Conservation (phyloP, 1,140 invertebrate genomes). For the Holotrichia oblita region DNA sequence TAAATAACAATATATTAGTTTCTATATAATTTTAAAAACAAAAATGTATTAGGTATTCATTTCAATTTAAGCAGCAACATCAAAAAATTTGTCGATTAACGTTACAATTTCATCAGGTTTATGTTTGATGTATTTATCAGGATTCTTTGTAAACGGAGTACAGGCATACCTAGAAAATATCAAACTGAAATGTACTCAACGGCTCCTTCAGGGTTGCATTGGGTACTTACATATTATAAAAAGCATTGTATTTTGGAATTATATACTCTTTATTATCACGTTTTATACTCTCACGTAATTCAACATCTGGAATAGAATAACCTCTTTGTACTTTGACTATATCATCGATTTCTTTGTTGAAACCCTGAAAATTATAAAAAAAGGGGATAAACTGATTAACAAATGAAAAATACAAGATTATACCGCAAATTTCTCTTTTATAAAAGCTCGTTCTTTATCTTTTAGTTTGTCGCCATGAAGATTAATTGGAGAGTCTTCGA, state of each 20-base stretch:
- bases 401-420: constrained; percentile 55
- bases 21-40: no score
- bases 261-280: constrained; percentile 87
- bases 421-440: constrained; percentile 95
- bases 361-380: constrained; percentile 69
- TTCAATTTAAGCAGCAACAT: constrained; percentile 71
- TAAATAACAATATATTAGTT: no score
- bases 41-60: neutral
- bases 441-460: constrained; percentile 86
- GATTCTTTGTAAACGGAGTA: constrained; percentile 90
- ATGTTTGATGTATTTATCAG: constrained; percentile 94
- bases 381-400: no score
- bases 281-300: constrained; percentile 84
- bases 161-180: constrained; percentile 68
- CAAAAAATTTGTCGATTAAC: constrained; percentile 86
- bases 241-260: constrained; percentile 82
- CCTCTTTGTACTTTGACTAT: constrained; percentile 83
- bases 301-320: constrained; percentile 93
- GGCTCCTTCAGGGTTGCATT: constrained; percentile 3
- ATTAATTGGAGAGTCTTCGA: constrained; percentile 71
- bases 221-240: constrained; percentile 74
- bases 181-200: constrained; percentile 56
- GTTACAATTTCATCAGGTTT: constrained; percentile 83
- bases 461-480: constrained; percentile 76
- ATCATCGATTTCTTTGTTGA: constrained; percentile 96